Evolutionary conservation across 2,113 vertebrate species (phyloP).

Genomic region (Myiopsitta monachus): DNA sequence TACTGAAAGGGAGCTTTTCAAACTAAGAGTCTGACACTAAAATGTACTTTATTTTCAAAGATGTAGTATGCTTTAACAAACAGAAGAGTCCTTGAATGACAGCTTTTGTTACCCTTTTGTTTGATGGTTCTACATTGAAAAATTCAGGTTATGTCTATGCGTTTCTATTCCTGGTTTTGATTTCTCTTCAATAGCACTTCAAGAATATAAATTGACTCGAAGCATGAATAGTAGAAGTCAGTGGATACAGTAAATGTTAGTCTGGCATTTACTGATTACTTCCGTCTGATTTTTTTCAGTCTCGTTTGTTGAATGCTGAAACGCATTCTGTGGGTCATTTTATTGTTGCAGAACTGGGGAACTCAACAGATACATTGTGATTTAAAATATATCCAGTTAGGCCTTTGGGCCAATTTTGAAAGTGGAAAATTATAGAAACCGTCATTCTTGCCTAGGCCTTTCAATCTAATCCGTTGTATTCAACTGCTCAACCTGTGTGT

Average conservation of each 20-base stretch:
- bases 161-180: conserved; percentile 57
- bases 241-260: conserved; percentile 52
- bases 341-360: conserved; percentile 42
- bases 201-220: conserved; percentile 53
- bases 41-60: conserved; percentile 53
- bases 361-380: not conserved
- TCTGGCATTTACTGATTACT: conserved; percentile 58
- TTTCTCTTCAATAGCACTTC: conserved; percentile 55
- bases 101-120: conserved; percentile 72
- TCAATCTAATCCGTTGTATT: accelerated
- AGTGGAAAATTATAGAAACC: not conserved
- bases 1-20: conserved; percentile 67
- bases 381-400: not conserved
- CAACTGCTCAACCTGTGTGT: not conserved
- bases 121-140: conserved; percentile 63
- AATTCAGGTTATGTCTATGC: conserved; percentile 69
- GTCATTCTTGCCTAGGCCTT: not conserved
- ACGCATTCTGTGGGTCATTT: not conserved
- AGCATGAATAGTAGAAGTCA: conserved; percentile 46
- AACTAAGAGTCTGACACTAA: conserved; percentile 64
- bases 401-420: not conserved
- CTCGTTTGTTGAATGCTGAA: not conserved
- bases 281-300: conserved; percentile 25
- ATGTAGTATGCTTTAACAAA: conserved; percentile 56
- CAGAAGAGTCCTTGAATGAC: conserved; percentile 69